A percentile compares a stretch with the other conserved stretches of the same genome.
Evolutionary conservation across 92 coral and sea anemone species (phyloP).

Genomic region (Montipora capitata): DNA sequence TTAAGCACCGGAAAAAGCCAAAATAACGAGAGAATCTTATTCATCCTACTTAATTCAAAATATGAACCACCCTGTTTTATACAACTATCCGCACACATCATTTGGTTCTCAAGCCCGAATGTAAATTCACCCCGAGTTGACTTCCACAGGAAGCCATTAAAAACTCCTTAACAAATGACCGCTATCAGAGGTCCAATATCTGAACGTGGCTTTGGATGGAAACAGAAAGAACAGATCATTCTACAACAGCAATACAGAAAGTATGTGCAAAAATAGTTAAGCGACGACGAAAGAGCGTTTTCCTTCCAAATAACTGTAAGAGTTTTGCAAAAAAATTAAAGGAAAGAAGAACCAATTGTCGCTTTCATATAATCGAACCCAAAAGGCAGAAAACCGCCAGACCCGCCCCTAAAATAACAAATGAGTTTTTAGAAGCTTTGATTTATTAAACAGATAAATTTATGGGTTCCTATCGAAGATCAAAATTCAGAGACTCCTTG

Average conservation of each 20-base stretch:
- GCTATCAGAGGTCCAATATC: neutral
- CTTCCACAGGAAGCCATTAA: slow-evolving; percentile 29
- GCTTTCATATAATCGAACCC: neutral
- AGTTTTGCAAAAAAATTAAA: no score
- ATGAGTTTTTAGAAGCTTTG: no score
- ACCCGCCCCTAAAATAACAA: neutral
- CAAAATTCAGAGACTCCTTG: neutral
- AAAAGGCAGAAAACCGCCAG: neutral
- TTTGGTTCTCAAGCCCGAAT: neutral
- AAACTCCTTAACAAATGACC: slow-evolving; percentile 5
- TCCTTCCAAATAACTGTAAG: neutral
- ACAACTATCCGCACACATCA: neutral
- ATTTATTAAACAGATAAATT: neutral
- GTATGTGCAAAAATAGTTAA: neutral
- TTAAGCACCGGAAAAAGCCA: neutral
- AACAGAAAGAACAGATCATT: neutral
- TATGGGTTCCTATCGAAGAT: neutral
- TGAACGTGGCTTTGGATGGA: neutral
- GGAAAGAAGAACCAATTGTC: neutral
- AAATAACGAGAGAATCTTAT: neutral
- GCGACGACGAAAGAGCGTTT: neutral
- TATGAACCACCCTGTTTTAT: neutral
- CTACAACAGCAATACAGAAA: no score
- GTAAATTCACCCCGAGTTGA: neutral
- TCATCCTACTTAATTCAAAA: neutral